A percentile compares a stretch with the other conserved stretches of the same genome.
phyloP scores from a whole-genome alignment of 1,140 invertebrate species.

The Cotesia typhae region DNA sequence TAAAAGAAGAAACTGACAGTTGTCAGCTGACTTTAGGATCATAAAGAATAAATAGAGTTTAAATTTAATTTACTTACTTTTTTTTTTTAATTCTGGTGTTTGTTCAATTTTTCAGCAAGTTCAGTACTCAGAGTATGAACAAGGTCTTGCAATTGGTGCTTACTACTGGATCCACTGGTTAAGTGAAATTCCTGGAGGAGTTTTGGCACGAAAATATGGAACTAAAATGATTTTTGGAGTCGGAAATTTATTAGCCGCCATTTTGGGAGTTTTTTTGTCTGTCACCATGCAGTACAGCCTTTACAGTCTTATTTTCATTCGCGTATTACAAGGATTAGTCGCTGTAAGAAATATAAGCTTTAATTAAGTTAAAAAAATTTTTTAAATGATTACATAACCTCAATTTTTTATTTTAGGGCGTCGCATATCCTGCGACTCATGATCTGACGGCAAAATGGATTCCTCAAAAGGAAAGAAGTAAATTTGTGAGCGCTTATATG shows the following conservation, averaged over 20 bases:
- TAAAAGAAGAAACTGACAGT: background rate
- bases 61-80: background rate
- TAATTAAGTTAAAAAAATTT: too few relatives aligned
- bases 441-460: slow-evolving; percentile 79
- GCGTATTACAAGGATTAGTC: slow-evolving; percentile 75
- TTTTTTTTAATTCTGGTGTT: slow-evolving; percentile 5
- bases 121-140: slow-evolving; percentile 60
- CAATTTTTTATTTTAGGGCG: slow-evolving; percentile 68
- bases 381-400: slow-evolving; percentile 29
- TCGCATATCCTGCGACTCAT: slow-evolving; percentile 80
- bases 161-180: slow-evolving; percentile 76
- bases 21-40: too few relatives aligned
- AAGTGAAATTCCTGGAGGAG: slow-evolving; percentile 75
- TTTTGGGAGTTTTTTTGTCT: slow-evolving; percentile 74
- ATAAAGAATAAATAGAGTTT: background rate
- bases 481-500: slow-evolving; percentile 72
- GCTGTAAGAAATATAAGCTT: slow-evolving; percentile 67
- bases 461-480: slow-evolving; percentile 77
- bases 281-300: slow-evolving; percentile 67
- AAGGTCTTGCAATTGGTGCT: slow-evolving; percentile 71
- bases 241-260: slow-evolving; percentile 71
- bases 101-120: slow-evolving; percentile 61
- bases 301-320: slow-evolving; percentile 68
- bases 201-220: slow-evolving; percentile 71
- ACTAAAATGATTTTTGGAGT: slow-evolving; percentile 73